Conservation (phyloP, 2,888 invertebrate species). For the Gortyna flavago region DNA sequence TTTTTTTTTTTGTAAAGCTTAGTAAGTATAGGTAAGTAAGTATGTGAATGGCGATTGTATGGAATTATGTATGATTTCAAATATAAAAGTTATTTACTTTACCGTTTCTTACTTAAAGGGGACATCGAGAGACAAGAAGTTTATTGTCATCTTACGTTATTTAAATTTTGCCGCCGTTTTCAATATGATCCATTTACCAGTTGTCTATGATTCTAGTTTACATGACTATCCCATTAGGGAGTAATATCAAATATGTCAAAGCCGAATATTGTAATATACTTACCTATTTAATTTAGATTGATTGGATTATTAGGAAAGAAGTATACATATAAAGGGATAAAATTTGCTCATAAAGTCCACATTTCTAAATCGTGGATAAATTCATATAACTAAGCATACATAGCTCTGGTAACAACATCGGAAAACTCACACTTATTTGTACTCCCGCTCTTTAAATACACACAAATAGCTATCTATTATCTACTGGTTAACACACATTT, state of each 20-base stretch:
- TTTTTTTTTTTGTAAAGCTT: conserved; percentile 2
- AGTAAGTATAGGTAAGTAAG: not conserved
- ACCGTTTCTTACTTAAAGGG: conserved; percentile 41
- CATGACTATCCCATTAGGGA: conserved; percentile 18
- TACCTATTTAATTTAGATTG: conserved; percentile 37
- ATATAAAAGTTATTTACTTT: conserved; percentile 52
- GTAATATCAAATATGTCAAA: conserved; percentile 36
- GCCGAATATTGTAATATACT: conserved; percentile 38
- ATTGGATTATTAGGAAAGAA: conserved; percentile 29
- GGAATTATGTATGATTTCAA: conserved; percentile 34
- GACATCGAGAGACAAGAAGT: conserved; percentile 65
- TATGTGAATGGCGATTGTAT: conserved; percentile 30
- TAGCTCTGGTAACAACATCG: conserved; percentile 30
- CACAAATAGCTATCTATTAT: conserved; percentile 62
- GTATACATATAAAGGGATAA: conserved; percentile 29
- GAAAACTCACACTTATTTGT: conserved; percentile 61
- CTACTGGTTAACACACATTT: conserved; percentile 61
- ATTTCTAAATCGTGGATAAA: conserved; percentile 45
- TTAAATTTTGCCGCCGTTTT: conserved; percentile 29
- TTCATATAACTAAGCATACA: conserved; percentile 58
- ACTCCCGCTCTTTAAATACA: conserved; percentile 64
- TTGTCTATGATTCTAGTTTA: conserved; percentile 21
- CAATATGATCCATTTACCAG: conserved; percentile 21
- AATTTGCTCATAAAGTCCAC: conserved; percentile 48
- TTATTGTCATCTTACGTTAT: conserved; percentile 69